Evolutionary conservation across 2,113 vertebrate genomes (phyloP).

Genomic region (Toxotes jaculatrix): DNA sequence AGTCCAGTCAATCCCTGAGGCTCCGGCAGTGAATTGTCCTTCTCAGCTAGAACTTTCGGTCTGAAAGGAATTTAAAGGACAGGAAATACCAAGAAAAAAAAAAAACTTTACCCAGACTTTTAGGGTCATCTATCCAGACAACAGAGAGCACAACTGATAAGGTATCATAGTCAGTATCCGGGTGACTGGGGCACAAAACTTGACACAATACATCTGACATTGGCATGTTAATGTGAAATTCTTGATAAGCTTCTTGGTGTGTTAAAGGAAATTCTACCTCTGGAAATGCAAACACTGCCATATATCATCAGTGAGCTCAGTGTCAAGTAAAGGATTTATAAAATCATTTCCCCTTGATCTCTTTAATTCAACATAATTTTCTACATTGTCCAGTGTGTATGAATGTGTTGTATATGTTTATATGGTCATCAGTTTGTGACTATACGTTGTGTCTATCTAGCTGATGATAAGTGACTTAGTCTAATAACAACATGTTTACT

Average conservation of each 20-base stretch:
- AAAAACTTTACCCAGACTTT: constrained; percentile 16
- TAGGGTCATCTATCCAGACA: constrained; percentile 31
- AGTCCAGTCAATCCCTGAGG: neutral
- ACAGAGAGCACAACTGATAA: constrained; percentile 42
- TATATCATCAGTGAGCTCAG: neutral
- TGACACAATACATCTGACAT: neutral
- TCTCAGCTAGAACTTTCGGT: constrained; percentile 12
- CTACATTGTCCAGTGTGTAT: too few relatives aligned
- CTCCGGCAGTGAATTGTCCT: constrained; percentile 15
- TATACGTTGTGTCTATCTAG: too few relatives aligned
- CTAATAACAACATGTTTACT: too few relatives aligned
- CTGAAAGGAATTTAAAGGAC: constrained; percentile 51
- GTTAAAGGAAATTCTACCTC: neutral
- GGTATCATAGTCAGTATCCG: constrained; percentile 26
- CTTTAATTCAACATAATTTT: neutral
- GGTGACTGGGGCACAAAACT: constrained; percentile 10
- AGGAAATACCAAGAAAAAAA: constrained; percentile 59
- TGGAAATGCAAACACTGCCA: neutral
- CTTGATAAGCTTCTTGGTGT: neutral
- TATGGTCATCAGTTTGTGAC: too few relatives aligned
- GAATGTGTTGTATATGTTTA: too few relatives aligned
- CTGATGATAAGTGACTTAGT: too few relatives aligned
- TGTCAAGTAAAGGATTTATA: too few relatives aligned
- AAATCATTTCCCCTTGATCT: neutral
- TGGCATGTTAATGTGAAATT: neutral